These are phyloP conservation scores for Jaculus jaculus DNA, from an alignment of 2,113 vertebrate genomes.

Conservation along the genomic window DNA sequence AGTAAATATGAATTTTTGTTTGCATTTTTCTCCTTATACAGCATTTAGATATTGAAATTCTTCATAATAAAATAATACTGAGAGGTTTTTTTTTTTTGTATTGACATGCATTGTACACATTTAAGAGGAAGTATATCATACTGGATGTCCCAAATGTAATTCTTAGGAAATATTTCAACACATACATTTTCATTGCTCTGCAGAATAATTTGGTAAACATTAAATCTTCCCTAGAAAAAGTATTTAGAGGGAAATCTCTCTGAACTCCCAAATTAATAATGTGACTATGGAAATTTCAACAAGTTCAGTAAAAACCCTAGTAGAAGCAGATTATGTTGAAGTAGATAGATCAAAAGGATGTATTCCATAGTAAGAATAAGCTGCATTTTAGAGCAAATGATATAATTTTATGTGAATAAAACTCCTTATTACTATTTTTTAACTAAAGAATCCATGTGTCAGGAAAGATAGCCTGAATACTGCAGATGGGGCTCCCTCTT, in stretches of 20 bases:
- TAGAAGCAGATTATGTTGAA: background rate
- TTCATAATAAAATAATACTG: background rate
- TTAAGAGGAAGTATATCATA: background rate
- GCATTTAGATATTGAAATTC: background rate
- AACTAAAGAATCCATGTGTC: background rate
- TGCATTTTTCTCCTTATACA: background rate
- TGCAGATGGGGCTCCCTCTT: background rate
- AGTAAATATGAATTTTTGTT: background rate
- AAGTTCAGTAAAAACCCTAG: background rate
- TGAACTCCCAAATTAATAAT: background rate
- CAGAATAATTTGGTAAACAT: background rate
- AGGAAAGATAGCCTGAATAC: background rate
- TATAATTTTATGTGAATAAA: background rate
- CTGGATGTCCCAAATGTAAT: background rate
- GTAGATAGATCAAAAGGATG: background rate
- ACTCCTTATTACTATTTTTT: background rate
- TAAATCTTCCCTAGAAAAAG: background rate
- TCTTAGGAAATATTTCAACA: background rate
- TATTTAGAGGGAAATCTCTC: background rate
- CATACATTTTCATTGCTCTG: background rate
- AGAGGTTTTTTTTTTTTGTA: background rate
- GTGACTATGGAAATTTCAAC: background rate
- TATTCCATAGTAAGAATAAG: background rate
- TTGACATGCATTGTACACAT: background rate
- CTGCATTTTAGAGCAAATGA: slow-evolving; percentile 3